Evolutionary conservation across 1,140 invertebrate genomes (phyloP), one percentile per base, ranked within the genome.

Genomic region (Pseudomyrmex sp.): DNA sequence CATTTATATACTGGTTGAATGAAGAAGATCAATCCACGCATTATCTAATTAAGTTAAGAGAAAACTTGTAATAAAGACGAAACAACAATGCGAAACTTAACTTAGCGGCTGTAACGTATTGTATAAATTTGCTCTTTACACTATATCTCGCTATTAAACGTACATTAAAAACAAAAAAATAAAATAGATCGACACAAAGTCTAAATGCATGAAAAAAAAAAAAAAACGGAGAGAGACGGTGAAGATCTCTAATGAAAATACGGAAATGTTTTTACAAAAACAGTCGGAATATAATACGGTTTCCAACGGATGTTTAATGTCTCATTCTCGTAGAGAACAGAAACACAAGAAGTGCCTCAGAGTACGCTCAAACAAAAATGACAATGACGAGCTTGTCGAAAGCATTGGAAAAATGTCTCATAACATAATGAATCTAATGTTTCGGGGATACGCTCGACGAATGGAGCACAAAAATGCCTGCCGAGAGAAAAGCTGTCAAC

Each of bases 1-100:
- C 50, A 54, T 54, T 52, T 66, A 7, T 35, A 35, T 35, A 79
- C 62, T 58, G 59, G 9, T 88, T 82, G 44, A 23, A 87, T 80
- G 62, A 84, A 87, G 35, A 65, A 63, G 59, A 82, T 85, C 56
- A 72, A 75, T 87, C 48, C 77, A 68, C 86, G 82, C 85, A 89
- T 82, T 85, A 91, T 50, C 86, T 91, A 91, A 86, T 91, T 91
- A 90, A 91, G 85, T 91, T 90, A 87, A 80, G 61, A 90, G 58
- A 84, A 56, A 79, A 88, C 35, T 35, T 35, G 35, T 35, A 35
- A 35, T 35, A 35, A 35, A 35, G 35, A 35, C 35, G 35, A 35
- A 88, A 56, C 58, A 61, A 26, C 13, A 79, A 62, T 7, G 35
- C 18, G 13, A 18, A 48, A 80, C 26, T n/a, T 66, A 88, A 75